A percentile compares a stretch with the other conserved stretches of the same genome.
phyloP scores from a whole-genome alignment of 2,888 invertebrate genomes.

The Labia minor region DNA sequence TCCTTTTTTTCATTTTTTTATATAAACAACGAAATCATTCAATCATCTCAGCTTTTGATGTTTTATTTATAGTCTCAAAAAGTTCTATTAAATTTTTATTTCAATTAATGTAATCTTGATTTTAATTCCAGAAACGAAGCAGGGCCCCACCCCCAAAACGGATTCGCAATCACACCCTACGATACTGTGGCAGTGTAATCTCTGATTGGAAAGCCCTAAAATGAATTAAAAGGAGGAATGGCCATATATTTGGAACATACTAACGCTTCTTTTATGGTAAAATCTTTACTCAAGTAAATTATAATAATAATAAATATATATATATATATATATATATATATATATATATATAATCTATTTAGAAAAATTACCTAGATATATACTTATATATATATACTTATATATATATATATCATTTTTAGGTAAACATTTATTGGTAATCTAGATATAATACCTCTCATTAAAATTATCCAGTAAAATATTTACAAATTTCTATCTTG shows the following conservation, averaged over 20 bases:
- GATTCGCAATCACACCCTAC: constrained; percentile 88
- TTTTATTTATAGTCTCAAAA: no score
- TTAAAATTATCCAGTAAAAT: constrained; percentile 4
- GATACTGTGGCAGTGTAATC: constrained; percentile 98
- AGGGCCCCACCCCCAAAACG: constrained; percentile 65
- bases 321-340: background rate
- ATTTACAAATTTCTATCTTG: background rate
- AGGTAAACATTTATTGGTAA: constrained; percentile 5
- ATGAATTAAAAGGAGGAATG: constrained; percentile 5
- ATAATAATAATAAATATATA: background rate
- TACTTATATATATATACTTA: background rate
- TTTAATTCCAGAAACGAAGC: constrained; percentile 74
- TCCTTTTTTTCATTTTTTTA: no score
- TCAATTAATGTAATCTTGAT: constrained; percentile 16
- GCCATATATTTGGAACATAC: background rate
- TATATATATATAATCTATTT: background rate
- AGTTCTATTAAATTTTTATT: no score
- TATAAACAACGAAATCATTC: no score
- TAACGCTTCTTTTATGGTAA: background rate
- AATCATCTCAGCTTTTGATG: constrained; percentile 13
- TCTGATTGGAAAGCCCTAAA: constrained; percentile 43
- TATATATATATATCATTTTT: constrained; percentile 13
- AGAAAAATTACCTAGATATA: no score
- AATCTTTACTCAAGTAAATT: background rate
- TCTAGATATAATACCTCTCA: background rate